phyloP scores from a whole-genome alignment of 2,888 invertebrate genomes.

The Xanthorhoe spadicearia region DNA sequence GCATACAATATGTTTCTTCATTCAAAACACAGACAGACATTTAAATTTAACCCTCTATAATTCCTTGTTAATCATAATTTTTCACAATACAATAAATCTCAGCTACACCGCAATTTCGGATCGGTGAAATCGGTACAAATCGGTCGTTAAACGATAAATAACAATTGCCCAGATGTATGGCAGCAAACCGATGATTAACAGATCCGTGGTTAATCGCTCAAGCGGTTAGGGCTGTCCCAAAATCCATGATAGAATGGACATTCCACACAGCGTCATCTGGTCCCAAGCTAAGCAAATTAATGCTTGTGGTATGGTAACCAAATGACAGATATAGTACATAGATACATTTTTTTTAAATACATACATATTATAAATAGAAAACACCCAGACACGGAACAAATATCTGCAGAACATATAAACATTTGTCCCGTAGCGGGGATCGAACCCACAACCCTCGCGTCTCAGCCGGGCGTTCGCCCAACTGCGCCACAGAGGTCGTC shows the following conservation, averaged over 20 bases:
- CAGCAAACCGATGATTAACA: slow-evolving; percentile 76
- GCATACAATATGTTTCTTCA: neutral
- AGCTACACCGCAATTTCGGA: slow-evolving; percentile 33
- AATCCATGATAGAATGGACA: neutral
- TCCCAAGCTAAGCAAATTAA: too few relatives aligned
- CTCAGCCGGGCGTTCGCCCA: too few relatives aligned
- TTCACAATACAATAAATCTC: slow-evolving; percentile 25
- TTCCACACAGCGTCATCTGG: too few relatives aligned
- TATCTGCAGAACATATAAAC: too few relatives aligned
- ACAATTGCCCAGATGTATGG: slow-evolving; percentile 70
- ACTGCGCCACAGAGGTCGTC: too few relatives aligned
- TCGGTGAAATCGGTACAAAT: slow-evolving; percentile 35
- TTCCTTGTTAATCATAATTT: slow-evolving; percentile 32
- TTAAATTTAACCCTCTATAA: slow-evolving; percentile 20
- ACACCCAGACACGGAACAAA: too few relatives aligned
- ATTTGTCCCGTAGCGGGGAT: too few relatives aligned
- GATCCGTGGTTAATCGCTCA: slow-evolving; percentile 66
- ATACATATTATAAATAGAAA: too few relatives aligned
- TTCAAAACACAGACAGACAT: neutral
- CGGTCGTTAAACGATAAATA: slow-evolving; percentile 69
- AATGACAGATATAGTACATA: too few relatives aligned
- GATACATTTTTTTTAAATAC: too few relatives aligned
- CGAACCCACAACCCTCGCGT: too few relatives aligned
- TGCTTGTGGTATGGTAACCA: too few relatives aligned
- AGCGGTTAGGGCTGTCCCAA: slow-evolving; percentile 24